Evolutionary conservation across 2,113 vertebrate genomes (phyloP), one percentile per base, ranked within the genome.

Genomic region (Otocyon megalotis): DNA sequence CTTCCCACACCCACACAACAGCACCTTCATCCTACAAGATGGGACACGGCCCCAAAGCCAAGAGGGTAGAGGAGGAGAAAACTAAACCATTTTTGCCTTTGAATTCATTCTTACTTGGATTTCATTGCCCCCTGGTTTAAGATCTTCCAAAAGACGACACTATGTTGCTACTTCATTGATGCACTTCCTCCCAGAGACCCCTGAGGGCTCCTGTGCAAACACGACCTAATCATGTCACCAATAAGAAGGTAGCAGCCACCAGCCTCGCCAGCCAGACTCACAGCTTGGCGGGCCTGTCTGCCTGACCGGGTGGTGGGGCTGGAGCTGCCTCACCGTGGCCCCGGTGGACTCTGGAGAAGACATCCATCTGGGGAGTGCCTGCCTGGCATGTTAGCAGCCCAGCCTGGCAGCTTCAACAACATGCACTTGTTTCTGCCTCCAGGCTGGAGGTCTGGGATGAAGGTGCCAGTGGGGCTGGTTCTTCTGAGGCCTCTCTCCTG

Each of bases 161-260:
- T 87, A 20, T 50, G 5, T 37, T 2, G 5, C 17, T 17, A 14
- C 26, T 54, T 56, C 17, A 6, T 54, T 26, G 53, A 28, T 26
- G 11, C 11, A 6, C 81, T 71, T 63, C 32, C 16, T 54, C 58
- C 81, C 13, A 1, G 37, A 93, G 62, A 69, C 83, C 72, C 43
- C 20, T 0, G 3, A 19, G 48, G 19, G 58, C 22, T 43, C 48
- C 43, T 2, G 0, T 24, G 19, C 76, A 9, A 26, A 62, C 62
- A 37, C 0, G 0, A 16, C 76, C 50, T 11, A 16, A 16, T 69
- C 26, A 0, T 0, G 0, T 81, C 76, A 65, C 89, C 62, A 54
- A 7, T 28, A 32, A n/a, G 13, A 63, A 74, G 90, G 69, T 5
- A 5, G 50, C 67, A 43, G 86, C 86, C 28, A 5, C 14, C 2